Base-by-base conservation (phyloP, 2,888 invertebrate genomes). In the Acrocyrtus sp. region DNA sequence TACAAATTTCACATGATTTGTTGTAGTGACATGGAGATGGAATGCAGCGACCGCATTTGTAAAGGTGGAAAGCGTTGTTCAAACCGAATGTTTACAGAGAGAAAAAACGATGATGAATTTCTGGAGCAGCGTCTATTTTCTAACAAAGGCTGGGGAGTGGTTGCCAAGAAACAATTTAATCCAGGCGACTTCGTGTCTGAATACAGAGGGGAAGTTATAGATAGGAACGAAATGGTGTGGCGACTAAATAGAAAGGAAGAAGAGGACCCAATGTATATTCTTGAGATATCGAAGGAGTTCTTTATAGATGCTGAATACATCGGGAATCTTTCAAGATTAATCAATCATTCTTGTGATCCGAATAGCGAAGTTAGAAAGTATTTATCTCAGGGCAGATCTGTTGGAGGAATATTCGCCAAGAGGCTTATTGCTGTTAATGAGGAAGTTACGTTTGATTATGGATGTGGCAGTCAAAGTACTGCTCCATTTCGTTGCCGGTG, bases 261-360 rank as follows among this genome's bases (percentile, higher is more conserved):
- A 47, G 78, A 77, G 24, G 80, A 80, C 43, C 76, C 79, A 1
- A 43, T 76, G 26, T 81, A 81, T 29, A 68, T 81, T 53, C 22
- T 81, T 22, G 79, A 78, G 48, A 68, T 79, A 6, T 74, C 75
- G 3, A 69, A 72, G 10, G 66, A 72, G 17, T 58, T 39, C 10
- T 76, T 60, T 27, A 79, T 80, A 22, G 81, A 81, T 48, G 81
- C 81, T 0, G 81, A 79, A 48, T 79, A 67, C 43, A 45, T 61
- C 17, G 81, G 81, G 17, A 81, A 79, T 63, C 15, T 79, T 1
- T 74, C 78, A 6, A 53, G 81, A 21, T 58, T 81, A 1, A 81
- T 81, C 12, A 81, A 81, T 47, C 81, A 81, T 45, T 77, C 78
- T 0, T 81, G 81, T 57, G 74, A 78, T 5, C 81, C 81, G 0